Percentiles rank a stretch among this genome's conserved stretches.
Evolutionary conservation across 2,797 vertebrate species (phyloP).

Genomic region (Acanthurus leucopareius): DNA sequence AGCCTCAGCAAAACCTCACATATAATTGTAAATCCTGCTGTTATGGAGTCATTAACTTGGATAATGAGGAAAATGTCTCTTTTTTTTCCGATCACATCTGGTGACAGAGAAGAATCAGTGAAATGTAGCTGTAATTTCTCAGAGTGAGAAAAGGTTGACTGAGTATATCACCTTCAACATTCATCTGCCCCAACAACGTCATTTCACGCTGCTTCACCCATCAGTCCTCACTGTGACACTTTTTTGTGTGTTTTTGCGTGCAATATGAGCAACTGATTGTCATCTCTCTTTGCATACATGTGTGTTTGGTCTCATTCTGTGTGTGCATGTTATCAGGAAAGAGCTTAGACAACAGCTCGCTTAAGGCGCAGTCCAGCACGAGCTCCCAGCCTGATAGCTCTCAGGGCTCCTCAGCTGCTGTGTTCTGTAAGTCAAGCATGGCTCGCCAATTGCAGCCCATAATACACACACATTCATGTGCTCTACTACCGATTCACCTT

Average conservation of each 20-base stretch:
- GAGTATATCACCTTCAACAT: conserved; percentile 5
- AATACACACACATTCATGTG: conserved; percentile 17
- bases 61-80: conserved; percentile 21
- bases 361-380: conserved; percentile 82
- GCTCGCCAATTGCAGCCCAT: conserved; percentile 38
- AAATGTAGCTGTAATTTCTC: conserved; percentile 14
- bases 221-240: conserved; percentile 34
- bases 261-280: conserved; percentile 16
- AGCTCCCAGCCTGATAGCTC: conserved; percentile 79
- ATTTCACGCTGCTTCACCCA: conserved; percentile 27
- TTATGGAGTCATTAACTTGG: conserved; percentile 39
- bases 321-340: conserved; percentile 77
- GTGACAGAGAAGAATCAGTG: neutral
- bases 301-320: conserved; percentile 26
- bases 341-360: conserved; percentile 82
- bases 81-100: conserved; percentile 2
- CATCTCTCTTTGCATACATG: conserved; percentile 7
- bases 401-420: conserved; percentile 78
- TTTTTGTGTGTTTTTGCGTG: conserved; percentile 36
- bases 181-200: conserved; percentile 16
- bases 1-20: conserved; percentile 26
- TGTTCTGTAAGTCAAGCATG: conserved; percentile 85
- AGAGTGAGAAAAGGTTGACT: neutral
- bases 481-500: conserved; percentile 8
- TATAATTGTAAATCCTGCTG: conserved; percentile 41